Evolutionary conservation across 2,797 vertebrate genomes (phyloP).

Genomic region (Acestrorhynchus altus): DNA sequence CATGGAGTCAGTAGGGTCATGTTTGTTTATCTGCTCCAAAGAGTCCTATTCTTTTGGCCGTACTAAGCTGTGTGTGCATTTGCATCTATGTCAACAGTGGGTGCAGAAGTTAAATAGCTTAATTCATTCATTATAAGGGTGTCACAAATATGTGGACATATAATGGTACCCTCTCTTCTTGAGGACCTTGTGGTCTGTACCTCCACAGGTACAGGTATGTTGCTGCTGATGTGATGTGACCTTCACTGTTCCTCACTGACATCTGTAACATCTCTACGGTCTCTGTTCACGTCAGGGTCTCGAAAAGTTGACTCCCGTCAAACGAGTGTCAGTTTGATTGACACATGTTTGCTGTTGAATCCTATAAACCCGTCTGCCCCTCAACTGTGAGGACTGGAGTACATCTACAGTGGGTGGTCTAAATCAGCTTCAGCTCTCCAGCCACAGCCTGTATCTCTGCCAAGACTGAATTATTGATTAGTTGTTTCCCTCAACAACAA

Average conservation of each 20-base stretch:
- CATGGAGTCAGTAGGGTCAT: no score
- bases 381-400: not conserved
- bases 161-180: no score
- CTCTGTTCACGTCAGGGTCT: conserved; percentile 7
- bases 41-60: no score
- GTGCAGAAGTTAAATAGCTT: no score
- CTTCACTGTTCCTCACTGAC: not conserved
- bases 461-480: conserved; percentile 6
- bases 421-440: not conserved
- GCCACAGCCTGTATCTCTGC: not conserved
- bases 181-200: not conserved
- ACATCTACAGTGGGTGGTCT: not conserved
- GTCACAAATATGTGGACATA: no score
- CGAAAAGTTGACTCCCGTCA: not conserved
- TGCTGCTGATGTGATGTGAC: not conserved
- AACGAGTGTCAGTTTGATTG: not conserved
- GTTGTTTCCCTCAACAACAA: not conserved
- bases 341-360: not conserved
- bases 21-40: no score
- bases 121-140: no score
- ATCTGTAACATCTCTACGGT: not conserved
- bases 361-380: not conserved
- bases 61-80: no score
- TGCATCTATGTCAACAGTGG: no score
- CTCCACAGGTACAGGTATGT: not conserved